A percentile compares a stretch with the other conserved stretches of the same genome.
phyloP scores from a whole-genome alignment of 2,113 vertebrate genomes.

The Hucho hucho region DNA sequence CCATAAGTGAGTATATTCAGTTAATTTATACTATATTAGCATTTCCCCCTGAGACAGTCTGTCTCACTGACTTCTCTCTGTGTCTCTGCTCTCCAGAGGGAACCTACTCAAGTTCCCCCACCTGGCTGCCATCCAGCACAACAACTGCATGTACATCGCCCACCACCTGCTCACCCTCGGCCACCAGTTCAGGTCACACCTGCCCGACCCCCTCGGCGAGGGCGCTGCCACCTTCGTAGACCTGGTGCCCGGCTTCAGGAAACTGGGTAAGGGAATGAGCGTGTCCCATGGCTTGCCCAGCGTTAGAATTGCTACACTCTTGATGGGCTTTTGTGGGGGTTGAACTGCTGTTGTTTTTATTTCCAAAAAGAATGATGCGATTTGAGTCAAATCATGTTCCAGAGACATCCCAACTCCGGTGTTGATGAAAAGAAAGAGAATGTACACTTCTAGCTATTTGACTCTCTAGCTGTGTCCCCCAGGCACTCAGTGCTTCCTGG shows the following conservation, averaged over 20 bases:
- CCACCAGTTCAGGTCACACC: slow-evolving; percentile 83
- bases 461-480: background rate
- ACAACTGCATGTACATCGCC: slow-evolving; percentile 97
- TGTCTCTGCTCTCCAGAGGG: slow-evolving; percentile 72
- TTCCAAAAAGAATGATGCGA: no score
- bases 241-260: slow-evolving; percentile 89
- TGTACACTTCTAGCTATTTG: background rate
- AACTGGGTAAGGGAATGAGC: slow-evolving; percentile 77
- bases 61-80: background rate
- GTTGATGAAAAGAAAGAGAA: no score
- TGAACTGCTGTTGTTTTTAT: no score
- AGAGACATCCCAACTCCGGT: no score
- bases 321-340: no score
- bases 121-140: slow-evolving; percentile 94
- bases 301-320: no score
- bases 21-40: background rate
- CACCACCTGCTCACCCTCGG: slow-evolving; percentile 94
- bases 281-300: no score
- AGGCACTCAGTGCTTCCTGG: slow-evolving; percentile 91
- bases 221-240: slow-evolving; percentile 90
- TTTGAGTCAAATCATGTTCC: no score
- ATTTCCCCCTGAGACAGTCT: background rate
- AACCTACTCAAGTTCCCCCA: slow-evolving; percentile 94
- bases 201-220: slow-evolving; percentile 75
- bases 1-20: slow-evolving; percentile 83